phyloP scores from a whole-genome alignment of 2,888 invertebrate species.

The Drosophila bunnanda region DNA sequence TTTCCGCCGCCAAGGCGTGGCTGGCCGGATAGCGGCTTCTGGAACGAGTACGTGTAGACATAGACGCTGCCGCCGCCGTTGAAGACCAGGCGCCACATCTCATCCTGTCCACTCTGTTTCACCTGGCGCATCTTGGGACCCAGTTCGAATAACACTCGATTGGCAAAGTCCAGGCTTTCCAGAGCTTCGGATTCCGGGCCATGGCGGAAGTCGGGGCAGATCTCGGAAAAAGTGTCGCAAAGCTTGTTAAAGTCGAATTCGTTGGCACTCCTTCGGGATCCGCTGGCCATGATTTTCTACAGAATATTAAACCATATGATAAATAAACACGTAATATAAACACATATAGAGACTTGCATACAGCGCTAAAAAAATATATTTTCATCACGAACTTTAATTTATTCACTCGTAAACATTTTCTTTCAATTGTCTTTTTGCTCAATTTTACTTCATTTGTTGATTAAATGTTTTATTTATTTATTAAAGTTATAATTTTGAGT shows the following conservation, averaged over 20 bases:
- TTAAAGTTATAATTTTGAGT: too few relatives aligned
- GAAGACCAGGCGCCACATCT: constrained; percentile 61
- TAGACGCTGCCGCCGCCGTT: constrained; percentile 39
- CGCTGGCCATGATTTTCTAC: constrained; percentile 25
- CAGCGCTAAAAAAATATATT: too few relatives aligned
- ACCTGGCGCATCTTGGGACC: constrained; percentile 53
- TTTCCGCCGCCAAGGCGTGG: constrained; percentile 52
- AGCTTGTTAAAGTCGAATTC: constrained; percentile 27
- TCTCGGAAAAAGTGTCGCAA: constrained; percentile 28
- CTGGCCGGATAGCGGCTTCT: constrained; percentile 47
- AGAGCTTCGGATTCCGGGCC: not conserved
- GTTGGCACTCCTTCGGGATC: not conserved
- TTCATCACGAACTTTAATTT: too few relatives aligned
- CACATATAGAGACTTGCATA: not conserved
- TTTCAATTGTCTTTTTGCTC: too few relatives aligned
- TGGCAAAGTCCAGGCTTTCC: constrained; percentile 60
- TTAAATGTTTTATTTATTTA: too few relatives aligned
- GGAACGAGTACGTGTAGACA: constrained; percentile 54
- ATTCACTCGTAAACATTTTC: not conserved
- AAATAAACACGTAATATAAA: not conserved
- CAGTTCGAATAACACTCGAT: constrained; percentile 57
- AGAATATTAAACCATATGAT: not conserved
- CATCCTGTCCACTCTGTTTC: constrained; percentile 44
- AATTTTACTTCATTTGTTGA: too few relatives aligned
- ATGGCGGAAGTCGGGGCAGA: constrained; percentile 60